phyloP scores from a whole-genome alignment of 2,888 invertebrate species.

The Rutpela maculata region DNA sequence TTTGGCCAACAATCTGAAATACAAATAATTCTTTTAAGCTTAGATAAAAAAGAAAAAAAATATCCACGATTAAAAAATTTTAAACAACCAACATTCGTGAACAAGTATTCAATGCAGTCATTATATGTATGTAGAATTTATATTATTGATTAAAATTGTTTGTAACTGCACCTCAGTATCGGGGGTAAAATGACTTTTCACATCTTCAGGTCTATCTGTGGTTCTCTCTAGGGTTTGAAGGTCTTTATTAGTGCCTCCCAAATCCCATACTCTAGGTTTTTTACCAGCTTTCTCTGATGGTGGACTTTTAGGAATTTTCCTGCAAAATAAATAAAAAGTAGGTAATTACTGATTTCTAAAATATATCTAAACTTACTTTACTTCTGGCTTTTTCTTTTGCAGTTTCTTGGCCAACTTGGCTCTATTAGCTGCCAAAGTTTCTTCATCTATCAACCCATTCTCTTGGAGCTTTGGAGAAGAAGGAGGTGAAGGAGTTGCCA shows the following conservation, averaged over 20 bases:
- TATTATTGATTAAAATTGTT: not conserved
- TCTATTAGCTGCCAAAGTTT: constrained; percentile 84
- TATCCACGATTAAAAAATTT: not conserved
- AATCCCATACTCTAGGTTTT: constrained; percentile 92
- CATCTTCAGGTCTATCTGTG: constrained; percentile 83
- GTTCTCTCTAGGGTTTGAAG: constrained; percentile 87
- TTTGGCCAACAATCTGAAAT: constrained; percentile 85
- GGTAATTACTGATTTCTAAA: not conserved
- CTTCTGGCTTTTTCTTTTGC: constrained; percentile 80
- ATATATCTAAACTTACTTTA: constrained; percentile 74
- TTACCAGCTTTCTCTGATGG: constrained; percentile 84
- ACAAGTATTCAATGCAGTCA: too few species aligned
- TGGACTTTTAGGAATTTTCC: constrained; percentile 76
- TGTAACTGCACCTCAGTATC: constrained; percentile 78
- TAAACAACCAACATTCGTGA: too few species aligned
- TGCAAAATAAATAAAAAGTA: constrained; percentile 58
- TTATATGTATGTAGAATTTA: too few species aligned
- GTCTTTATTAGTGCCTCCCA: constrained; percentile 87
- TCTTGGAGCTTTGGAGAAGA: constrained; percentile 66
- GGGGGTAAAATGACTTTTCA: constrained; percentile 77
- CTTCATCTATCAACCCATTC: constrained; percentile 78
- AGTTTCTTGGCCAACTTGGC: constrained; percentile 88
- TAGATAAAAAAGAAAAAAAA: not conserved
- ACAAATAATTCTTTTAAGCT: constrained; percentile 41
- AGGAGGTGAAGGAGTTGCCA: constrained; percentile 53